Evolutionary conservation across 2,888 invertebrate genomes (phyloP), one percentile per base, ranked within the genome.

Genomic region (Oscheius sp.): DNA sequence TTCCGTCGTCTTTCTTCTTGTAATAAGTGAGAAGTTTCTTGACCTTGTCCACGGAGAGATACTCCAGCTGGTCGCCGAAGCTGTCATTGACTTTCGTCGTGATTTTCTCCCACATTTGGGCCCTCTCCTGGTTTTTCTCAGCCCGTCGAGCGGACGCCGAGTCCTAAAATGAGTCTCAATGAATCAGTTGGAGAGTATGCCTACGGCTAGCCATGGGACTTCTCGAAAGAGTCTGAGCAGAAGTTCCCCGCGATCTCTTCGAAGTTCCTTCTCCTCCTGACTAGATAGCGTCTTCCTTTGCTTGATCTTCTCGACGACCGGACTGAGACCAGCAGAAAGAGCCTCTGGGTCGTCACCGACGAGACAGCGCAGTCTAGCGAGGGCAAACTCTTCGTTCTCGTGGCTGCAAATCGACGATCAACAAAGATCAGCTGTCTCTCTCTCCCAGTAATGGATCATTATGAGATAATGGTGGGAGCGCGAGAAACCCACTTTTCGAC

Each of bases 1-100:
- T 73, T 5, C 77, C 77, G 32, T 78, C 77, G 21, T 78, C 77
- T 47, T 78, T 78, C 55, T 78, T 78, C 51, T 78, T 78, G 51
- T 76, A 80, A 59, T 80, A 80, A 29, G 78, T 78, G 32, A 76
- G 60, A 11, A 78, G 62, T 60, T 80, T 80, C 33, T 76, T 74
- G 53, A 73, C 75, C 50, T 75, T 72, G 7, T 73, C 73, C 5
- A 75, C 58, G 5, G 75, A 63, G 48, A 78, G 66, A 37, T 60
- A 53, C 42, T 78, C 75, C 50, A 80, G 47, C 35, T 35, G 50
- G 2, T 66, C 58, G 2, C 73, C 76, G 57, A 78, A 81, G 11
- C 66, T 70, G 3, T 76, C 60, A 33, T 81, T 81, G 29, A 79
- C 72, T 21, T 75, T 66, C 1, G 35, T n/a, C 7, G 76, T 74